Conservation (phyloP, 2,113 vertebrate genomes). For the Mungos mungo region DNA sequence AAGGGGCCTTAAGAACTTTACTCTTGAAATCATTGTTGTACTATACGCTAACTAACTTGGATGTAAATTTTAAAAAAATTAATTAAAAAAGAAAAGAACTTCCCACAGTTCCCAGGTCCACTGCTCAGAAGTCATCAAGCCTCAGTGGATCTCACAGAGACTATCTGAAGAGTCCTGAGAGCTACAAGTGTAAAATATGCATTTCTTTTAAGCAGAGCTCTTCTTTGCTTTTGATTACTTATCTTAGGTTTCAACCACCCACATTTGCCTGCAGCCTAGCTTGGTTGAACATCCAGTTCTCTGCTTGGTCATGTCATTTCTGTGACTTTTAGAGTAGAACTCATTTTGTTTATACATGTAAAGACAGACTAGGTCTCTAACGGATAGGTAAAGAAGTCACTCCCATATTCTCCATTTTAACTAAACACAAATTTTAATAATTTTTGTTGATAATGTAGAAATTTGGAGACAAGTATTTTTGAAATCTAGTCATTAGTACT, state of each 20-base stretch:
- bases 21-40: too few species aligned
- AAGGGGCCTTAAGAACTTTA: too few species aligned
- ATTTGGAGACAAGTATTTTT: neutral
- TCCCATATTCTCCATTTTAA: neutral
- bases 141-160: neutral
- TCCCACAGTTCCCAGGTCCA: neutral
- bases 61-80: too few species aligned
- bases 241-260: neutral
- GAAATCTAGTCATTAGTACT: neutral
- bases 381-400: neutral
- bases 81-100: neutral
- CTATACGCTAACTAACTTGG: too few species aligned
- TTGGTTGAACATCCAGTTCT: neutral
- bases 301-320: neutral
- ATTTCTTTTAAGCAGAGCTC: neutral
- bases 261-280: neutral
- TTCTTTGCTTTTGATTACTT: neutral
- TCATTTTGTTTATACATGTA: neutral
- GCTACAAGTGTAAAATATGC: neutral
- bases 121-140: neutral
- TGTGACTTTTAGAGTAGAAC: neutral
- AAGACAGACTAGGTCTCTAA: conserved; percentile 1
- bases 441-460: neutral
- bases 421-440: neutral
- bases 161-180: neutral